Evolutionary conservation across 2,797 vertebrate species (phyloP).

Genomic region (Syngnathus rostellatus): DNA sequence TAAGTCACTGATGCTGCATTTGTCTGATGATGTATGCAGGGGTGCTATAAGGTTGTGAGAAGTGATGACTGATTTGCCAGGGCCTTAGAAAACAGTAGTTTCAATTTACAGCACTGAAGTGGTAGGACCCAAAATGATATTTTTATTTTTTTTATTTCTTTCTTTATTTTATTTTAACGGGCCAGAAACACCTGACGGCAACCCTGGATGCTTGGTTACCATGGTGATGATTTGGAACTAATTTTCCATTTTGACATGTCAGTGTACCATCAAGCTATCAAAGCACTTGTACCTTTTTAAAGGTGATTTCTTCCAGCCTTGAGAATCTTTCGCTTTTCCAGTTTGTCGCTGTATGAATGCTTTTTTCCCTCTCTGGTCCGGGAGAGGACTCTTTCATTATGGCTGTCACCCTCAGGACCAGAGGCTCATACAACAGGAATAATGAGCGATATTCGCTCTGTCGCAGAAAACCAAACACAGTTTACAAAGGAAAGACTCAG

Average conservation of each 20-base stretch:
- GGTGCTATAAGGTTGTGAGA: too few relatives aligned
- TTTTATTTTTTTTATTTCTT: too few relatives aligned
- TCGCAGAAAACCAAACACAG: conserved; percentile 33
- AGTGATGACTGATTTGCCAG: too few relatives aligned
- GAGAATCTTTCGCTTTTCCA: conserved; percentile 17
- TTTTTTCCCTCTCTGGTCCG: conserved; percentile 20
- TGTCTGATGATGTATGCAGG: too few relatives aligned
- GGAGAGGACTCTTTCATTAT: conserved; percentile 34
- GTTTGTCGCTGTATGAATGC: conserved; percentile 3
- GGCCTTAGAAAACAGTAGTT: too few relatives aligned
- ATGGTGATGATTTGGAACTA: not conserved
- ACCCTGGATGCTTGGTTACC: not conserved
- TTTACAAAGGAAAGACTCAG: conserved; percentile 43
- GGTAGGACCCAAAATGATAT: not conserved
- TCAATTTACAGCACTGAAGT: too few relatives aligned
- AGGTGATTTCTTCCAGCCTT: conserved; percentile 30
- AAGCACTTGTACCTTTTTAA: conserved; percentile 4
- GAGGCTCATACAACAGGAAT: conserved; percentile 40
- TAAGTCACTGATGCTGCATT: too few relatives aligned
- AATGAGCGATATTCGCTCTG: conserved; percentile 45
- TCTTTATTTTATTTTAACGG: not conserved
- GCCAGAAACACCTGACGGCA: not conserved
- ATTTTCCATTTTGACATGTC: not conserved
- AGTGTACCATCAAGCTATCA: not conserved
- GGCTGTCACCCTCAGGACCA: conserved; percentile 41